Percentiles rank a stretch among this genome's conserved stretches.
Evolutionary conservation across 2,888 invertebrate genomes (phyloP).

Genomic region (Periphyllus acericola): DNA sequence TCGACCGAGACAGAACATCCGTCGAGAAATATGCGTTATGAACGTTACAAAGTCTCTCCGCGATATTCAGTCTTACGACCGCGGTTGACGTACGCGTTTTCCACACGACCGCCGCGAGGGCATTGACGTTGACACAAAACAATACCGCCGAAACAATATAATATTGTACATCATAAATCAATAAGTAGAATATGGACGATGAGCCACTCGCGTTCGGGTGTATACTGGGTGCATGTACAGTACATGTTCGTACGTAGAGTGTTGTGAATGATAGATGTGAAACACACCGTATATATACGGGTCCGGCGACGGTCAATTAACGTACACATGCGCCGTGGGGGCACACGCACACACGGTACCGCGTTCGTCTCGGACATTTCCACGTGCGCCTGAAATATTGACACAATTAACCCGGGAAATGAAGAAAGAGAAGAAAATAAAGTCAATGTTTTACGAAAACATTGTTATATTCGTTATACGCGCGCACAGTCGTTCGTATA

Average conservation of each 20-base stretch:
- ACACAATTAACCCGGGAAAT: background rate
- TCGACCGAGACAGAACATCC: background rate
- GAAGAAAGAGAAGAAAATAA: background rate
- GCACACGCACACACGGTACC: background rate
- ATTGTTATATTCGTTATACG: background rate
- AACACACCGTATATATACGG: background rate
- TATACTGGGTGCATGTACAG: too few relatives aligned
- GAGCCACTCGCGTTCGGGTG: background rate
- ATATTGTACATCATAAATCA: too few relatives aligned
- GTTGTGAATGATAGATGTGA: background rate
- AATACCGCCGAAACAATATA: background rate
- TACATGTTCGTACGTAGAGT: too few relatives aligned
- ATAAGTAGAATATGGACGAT: background rate
- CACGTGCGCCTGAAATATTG: background rate
- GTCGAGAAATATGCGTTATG: background rate
- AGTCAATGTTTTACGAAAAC: too few relatives aligned
- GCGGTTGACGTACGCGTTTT: background rate
- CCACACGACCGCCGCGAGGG: background rate
- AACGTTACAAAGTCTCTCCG: background rate
- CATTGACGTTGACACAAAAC: background rate
- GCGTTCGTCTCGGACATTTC: background rate
- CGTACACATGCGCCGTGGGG: background rate
- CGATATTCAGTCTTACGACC: background rate
- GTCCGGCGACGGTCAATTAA: constrained; percentile 1
- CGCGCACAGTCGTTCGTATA: too few relatives aligned